Percentiles rank a stretch among this genome's conserved stretches.
These are phyloP conservation scores for Tylochromis polylepis DNA, from an alignment of 2,113 vertebrate genomes.

Conservation along the genomic window DNA sequence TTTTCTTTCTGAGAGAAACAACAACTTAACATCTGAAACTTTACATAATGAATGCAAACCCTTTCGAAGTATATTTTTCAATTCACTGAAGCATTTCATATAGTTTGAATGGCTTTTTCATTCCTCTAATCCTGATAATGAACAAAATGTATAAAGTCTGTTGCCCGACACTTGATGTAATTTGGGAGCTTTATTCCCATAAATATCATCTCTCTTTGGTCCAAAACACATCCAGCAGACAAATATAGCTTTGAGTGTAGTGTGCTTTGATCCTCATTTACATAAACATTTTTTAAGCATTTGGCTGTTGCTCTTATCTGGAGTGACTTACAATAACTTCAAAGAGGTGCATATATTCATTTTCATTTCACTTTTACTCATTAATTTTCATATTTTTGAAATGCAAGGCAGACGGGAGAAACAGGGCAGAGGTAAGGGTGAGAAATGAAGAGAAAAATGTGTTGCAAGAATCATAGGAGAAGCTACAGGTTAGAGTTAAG, in stretches of 20 bases:
- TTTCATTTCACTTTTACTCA: constrained; percentile 19
- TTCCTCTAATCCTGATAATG: not conserved
- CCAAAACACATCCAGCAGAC: not conserved
- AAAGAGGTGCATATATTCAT: constrained; percentile 26
- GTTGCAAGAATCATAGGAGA: not conserved
- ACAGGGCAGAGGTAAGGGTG: not conserved
- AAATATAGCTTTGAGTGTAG: constrained; percentile 8
- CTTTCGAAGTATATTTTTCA: not conserved
- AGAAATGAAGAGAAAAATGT: not conserved
- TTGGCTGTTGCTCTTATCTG: constrained; percentile 9
- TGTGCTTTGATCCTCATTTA: constrained; percentile 31
- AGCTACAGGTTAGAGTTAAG: constrained; percentile 5
- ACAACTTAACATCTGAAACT: not conserved
- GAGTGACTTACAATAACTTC: constrained; percentile 38
- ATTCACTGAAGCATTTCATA: not conserved
- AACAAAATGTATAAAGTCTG: not conserved
- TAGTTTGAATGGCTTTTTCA: not conserved
- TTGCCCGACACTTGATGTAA: not conserved
- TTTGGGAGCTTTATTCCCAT: not conserved
- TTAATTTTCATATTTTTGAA: constrained; percentile 12
- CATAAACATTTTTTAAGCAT: constrained; percentile 18
- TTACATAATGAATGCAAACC: not conserved
- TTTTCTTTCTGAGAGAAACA: not conserved
- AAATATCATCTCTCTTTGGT: not conserved
- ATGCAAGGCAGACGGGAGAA: not conserved